phyloP scores from a whole-genome alignment of 2,113 vertebrate species.

The Macroglossus sobrinus region DNA sequence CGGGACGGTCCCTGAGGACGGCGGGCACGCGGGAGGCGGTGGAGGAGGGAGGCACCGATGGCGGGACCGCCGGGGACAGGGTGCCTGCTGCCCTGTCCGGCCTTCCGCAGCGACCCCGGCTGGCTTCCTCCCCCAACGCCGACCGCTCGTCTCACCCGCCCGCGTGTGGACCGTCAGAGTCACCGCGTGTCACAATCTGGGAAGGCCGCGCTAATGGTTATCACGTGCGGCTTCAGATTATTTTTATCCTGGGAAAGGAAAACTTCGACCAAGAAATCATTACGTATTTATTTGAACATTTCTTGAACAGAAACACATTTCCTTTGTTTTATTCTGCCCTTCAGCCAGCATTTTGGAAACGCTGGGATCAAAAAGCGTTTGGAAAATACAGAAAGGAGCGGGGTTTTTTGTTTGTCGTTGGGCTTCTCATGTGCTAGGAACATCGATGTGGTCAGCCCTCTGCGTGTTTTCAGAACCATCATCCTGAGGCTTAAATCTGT shows the following conservation, averaged over 20 bases:
- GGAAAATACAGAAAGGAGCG: neutral
- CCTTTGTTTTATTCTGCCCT: conserved; percentile 15
- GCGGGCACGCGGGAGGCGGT: too few relatives aligned
- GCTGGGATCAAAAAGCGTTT: neutral
- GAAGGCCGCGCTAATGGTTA: neutral
- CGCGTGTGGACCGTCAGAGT: neutral
- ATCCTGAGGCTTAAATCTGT: neutral
- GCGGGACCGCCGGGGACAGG: too few relatives aligned
- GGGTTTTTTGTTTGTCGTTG: neutral
- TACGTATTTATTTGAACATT: conserved; percentile 50
- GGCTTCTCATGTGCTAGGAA: neutral
- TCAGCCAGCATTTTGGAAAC: neutral
- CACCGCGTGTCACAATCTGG: rapidly evolving
- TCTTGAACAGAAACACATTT: conserved; percentile 60
- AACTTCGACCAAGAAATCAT: conserved; percentile 59
- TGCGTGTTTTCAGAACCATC: neutral
- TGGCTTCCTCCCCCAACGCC: too few relatives aligned
- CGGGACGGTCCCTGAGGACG: too few relatives aligned
- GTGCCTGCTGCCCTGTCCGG: too few relatives aligned
- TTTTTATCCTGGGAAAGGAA: conserved; percentile 63
- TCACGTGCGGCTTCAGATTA: conserved; percentile 34
- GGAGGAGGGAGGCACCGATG: too few relatives aligned
- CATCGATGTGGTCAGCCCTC: neutral
- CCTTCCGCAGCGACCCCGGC: rapidly evolving
- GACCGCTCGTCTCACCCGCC: rapidly evolving